Conservation (phyloP, 2,113 vertebrate species). For the Hyperopisus bebe region DNA sequence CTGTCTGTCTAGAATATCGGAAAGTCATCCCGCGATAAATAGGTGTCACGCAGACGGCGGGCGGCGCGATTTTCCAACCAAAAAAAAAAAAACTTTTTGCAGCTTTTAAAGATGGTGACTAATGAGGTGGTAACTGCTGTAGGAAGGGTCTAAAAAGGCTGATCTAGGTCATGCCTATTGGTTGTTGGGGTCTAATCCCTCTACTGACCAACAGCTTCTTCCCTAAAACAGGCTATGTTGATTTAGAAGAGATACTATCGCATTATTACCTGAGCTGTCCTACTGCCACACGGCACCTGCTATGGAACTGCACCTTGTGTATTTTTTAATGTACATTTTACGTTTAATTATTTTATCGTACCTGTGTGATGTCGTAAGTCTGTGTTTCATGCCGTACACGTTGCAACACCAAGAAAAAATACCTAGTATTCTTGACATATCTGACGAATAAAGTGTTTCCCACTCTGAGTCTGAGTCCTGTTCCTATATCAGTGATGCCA, state of each 20-base stretch:
- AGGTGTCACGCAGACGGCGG: background rate
- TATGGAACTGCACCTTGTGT: background rate
- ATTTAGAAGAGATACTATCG: no score
- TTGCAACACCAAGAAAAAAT: no score
- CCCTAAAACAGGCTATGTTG: no score
- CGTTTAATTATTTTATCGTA: background rate
- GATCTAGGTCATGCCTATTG: background rate
- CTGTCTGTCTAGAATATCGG: constrained; percentile 52
- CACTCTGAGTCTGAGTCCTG: background rate
- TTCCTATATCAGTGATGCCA: background rate
- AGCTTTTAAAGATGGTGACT: background rate
- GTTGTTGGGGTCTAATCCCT: background rate
- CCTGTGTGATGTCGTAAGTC: background rate
- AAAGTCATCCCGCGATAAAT: constrained; percentile 7
- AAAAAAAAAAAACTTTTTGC: background rate
- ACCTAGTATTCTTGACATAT: no score
- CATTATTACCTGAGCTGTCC: background rate
- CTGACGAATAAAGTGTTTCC: background rate
- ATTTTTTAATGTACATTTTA: background rate
- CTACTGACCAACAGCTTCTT: background rate
- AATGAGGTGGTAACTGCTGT: background rate
- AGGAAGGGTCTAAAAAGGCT: background rate
- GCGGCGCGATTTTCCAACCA: background rate
- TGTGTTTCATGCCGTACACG: background rate
- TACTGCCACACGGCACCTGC: background rate